Base-by-base conservation (phyloP, 2,113 vertebrate species). In the Cynocephalus volans region DNA sequence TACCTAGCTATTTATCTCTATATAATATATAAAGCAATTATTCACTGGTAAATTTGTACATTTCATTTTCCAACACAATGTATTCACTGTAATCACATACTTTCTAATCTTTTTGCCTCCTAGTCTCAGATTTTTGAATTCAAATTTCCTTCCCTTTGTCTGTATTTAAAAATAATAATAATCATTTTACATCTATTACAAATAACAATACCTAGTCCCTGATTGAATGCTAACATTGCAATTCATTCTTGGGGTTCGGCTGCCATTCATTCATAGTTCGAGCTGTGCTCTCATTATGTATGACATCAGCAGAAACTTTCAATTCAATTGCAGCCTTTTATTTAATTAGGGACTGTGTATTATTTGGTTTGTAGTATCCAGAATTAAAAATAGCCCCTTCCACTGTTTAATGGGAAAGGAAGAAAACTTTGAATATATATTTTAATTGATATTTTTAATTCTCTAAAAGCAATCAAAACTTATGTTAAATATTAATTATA, bases 81-180 rank as follows among this genome's bases (percentile, higher is more conserved):
- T 33, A n/a, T 98, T 98, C 98, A 97, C 97, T 97, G 97, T 98
- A 99, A 98, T 98, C 98, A 98, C 97, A 98, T 84, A 98, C 97
- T 98, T 98, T 98, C 98, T 99, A 99, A 99, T 99, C 98, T 98
- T 98, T 96, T 97, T 97, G 97, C 98, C 98, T 97, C 97, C 84
- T 92, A 98, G 98, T 96, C 98, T 93, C 97, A 90, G 94, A 98
- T 98, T 98, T 98, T 98, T 98, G 97, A 98, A 99, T 99, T 99
- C 98, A 98, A 97, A 99, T 98, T 99, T 98, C 98, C 97, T 99
- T 97, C 97, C 97, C 98, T 98, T 99, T 99, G 98, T 99, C 98
- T 98, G 98, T 98, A 98, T 98, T 99, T 99, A 98, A 99, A 99
- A 99, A 99, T 99, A 99, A 99, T 99, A 99, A 99, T 98, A 99